Conservation (phyloP, 2,888 invertebrate species). For the Fragum fragum region DNA sequence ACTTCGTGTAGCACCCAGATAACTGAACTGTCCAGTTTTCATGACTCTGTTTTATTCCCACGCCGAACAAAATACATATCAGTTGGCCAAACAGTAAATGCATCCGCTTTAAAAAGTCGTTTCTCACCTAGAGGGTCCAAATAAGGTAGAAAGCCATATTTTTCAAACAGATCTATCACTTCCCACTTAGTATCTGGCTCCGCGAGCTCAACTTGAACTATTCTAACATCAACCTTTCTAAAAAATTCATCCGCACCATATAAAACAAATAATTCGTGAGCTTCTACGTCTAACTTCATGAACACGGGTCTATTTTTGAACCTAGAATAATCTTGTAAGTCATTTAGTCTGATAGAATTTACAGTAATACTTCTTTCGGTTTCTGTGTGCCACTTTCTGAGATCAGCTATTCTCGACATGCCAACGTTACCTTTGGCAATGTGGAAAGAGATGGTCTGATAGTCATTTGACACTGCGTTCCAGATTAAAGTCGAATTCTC, state of each 20-base stretch:
- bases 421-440: slow-evolving; percentile 18
- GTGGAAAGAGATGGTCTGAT: neutral
- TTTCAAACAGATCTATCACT: slow-evolving; percentile 16
- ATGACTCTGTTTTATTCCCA: no score
- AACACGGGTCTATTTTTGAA: slow-evolving; percentile 19
- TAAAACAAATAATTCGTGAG: slow-evolving; percentile 19
- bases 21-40: no score
- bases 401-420: slow-evolving; percentile 8
- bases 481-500: slow-evolving; percentile 5
- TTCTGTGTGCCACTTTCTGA: slow-evolving; percentile 2
- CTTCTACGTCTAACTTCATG: slow-evolving; percentile 24
- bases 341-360: slow-evolving; percentile 4
- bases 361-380: slow-evolving; percentile 1
- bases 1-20: no score
- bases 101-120: neutral
- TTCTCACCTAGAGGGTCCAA: slow-evolving; percentile 4
- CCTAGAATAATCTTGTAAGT: slow-evolving; percentile 1
- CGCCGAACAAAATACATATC: slow-evolving; percentile 17
- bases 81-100: slow-evolving; percentile 13
- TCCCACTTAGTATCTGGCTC: slow-evolving; percentile 21
- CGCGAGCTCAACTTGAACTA: slow-evolving; percentile 10
- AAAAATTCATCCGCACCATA: slow-evolving; percentile 18
- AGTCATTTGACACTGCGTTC: slow-evolving; percentile 12
- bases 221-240: slow-evolving; percentile 18
- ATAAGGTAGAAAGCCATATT: slow-evolving; percentile 8